Conservation (phyloP, 2,113 vertebrate species). For the Heteronetta atricapilla region DNA sequence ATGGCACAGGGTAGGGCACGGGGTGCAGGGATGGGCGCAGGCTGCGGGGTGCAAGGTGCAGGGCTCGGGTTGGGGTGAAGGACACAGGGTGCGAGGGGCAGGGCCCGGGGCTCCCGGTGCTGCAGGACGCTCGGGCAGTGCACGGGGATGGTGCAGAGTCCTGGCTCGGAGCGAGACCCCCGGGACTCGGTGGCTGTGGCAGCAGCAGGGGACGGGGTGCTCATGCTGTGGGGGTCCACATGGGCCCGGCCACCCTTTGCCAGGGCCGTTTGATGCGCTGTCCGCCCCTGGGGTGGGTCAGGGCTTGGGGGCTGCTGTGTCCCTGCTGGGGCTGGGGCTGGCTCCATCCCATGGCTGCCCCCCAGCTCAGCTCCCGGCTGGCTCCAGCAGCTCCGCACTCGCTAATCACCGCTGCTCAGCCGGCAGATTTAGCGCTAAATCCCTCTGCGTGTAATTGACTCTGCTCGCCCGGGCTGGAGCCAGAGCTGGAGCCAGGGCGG, state of each 20-base stretch:
- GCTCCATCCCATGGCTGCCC: background rate
- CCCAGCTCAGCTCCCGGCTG: background rate
- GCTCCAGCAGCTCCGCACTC: background rate
- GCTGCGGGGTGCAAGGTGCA: no score
- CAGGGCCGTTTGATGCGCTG: no score
- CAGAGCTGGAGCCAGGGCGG: background rate
- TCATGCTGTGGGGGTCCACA: rapidly evolving
- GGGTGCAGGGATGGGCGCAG: background rate
- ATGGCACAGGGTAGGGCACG: no score
- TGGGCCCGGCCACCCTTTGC: rapidly evolving
- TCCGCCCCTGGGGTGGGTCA: background rate
- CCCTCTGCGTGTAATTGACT: slow-evolving; percentile 7
- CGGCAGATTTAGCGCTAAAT: slow-evolving; percentile 39
- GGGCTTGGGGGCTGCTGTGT: no score
- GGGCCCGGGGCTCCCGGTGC: rapidly evolving
- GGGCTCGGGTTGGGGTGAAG: background rate
- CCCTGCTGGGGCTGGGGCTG: background rate
- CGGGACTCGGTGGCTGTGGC: rapidly evolving
- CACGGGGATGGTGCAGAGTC: rapidly evolving
- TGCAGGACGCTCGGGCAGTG: rapidly evolving
- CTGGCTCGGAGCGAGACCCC: rapidly evolving
- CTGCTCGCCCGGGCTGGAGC: background rate
- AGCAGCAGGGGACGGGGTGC: rapidly evolving
- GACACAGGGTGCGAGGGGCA: no score
- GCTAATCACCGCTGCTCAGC: slow-evolving; percentile 6